These are phyloP conservation scores for Auanema freiburgensis DNA, from an alignment of 2,888 invertebrate species.

Conservation along the genomic window DNA sequence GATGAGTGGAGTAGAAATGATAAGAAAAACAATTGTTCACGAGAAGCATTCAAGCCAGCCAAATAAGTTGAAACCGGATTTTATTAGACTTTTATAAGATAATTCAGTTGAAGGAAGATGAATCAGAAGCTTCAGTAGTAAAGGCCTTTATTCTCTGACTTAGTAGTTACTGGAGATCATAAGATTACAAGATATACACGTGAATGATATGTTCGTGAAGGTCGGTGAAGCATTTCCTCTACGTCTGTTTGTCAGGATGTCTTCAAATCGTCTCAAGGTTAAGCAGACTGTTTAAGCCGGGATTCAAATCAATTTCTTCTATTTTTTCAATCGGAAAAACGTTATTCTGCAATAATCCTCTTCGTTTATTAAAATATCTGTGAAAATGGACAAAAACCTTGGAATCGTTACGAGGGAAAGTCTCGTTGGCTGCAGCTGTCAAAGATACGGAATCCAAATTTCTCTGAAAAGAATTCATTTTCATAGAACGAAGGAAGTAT, in stretches of 20 bases:
- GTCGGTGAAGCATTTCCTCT: neutral
- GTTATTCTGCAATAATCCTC: slow-evolving; percentile 16
- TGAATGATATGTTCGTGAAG: slow-evolving; percentile 4
- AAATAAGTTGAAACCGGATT: too few species aligned
- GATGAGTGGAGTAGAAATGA: neutral
- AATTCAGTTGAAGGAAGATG: neutral
- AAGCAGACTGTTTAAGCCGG: slow-evolving; percentile 38
- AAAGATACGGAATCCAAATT: slow-evolving; percentile 40
- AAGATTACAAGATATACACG: neutral
- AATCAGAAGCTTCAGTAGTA: neutral
- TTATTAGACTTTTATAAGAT: too few species aligned
- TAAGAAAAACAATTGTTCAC: too few species aligned
- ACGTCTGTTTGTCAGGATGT: neutral
- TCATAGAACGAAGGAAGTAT: neutral
- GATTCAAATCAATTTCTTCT: slow-evolving; percentile 41
- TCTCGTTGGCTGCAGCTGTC: slow-evolving; percentile 30
- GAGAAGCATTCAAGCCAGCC: too few species aligned
- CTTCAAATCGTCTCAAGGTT: slow-evolving; percentile 40
- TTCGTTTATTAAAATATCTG: neutral
- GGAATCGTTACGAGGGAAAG: slow-evolving; percentile 40
- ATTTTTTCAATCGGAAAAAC: slow-evolving; percentile 18
- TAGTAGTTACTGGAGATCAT: neutral
- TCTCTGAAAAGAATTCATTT: slow-evolving; percentile 27
- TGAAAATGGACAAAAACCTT: slow-evolving; percentile 27
- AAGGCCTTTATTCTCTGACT: neutral